These are phyloP conservation scores for Harmothoe impar DNA, from an alignment of 2,888 invertebrate genomes.

Conservation along the genomic window DNA sequence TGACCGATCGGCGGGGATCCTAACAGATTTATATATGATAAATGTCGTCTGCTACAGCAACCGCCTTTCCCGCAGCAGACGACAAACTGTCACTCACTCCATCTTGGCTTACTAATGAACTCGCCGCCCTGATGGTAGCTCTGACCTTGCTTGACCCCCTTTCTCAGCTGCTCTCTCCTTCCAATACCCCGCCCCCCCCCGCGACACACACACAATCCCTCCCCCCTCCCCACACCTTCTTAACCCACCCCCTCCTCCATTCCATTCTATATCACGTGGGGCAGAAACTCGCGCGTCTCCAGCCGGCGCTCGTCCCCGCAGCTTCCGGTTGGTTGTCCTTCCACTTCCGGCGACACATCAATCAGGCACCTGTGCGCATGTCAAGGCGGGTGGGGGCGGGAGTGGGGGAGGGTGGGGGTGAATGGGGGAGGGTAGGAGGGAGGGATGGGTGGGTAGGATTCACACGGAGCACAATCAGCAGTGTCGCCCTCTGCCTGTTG, in stretches of 20 bases:
- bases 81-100: conserved; percentile 37
- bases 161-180: neutral
- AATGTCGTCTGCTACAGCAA: neutral
- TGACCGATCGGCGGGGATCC: neutral
- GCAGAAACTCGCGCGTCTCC: conserved; percentile 27
- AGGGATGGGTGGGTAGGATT: conserved; percentile 7
- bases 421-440: too few relatives aligned
- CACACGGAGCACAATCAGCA: conserved; percentile 30
- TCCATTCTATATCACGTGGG: neutral
- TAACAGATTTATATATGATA: conserved; percentile 11
- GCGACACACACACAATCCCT: neutral
- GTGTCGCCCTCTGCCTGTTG: conserved; percentile 20
- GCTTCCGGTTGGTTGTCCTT: conserved; percentile 48
- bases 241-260: neutral
- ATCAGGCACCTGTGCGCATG: conserved; percentile 57
- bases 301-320: conserved; percentile 17
- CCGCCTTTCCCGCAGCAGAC: neutral
- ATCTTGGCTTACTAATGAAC: conserved; percentile 37
- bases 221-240: neutral
- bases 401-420: neutral
- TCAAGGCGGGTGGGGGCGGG: neutral
- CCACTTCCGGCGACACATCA: conserved; percentile 54
- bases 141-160: conserved; percentile 36
- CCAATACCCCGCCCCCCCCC: neutral
- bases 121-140: neutral